These are phyloP conservation scores for Acanthaster planci DNA, from an alignment of 35 echinoderm and acorn worm genomes.

Conservation along the genomic window DNA sequence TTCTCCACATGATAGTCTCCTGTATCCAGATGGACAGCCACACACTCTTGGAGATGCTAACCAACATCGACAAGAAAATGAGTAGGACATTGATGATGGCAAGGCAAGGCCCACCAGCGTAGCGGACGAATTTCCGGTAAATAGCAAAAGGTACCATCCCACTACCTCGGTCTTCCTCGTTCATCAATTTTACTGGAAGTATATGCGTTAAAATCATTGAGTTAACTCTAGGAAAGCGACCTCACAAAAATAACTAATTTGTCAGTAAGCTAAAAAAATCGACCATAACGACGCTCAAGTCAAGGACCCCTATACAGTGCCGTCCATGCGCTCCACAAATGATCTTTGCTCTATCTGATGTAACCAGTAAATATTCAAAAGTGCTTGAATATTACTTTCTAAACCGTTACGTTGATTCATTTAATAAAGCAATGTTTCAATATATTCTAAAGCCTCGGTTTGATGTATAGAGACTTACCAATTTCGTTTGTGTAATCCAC, in stretches of 20 bases:
- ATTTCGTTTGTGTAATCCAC: not conserved
- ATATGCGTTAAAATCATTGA: not conserved
- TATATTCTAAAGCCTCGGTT: no score
- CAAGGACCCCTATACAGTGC: no score
- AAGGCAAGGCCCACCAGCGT: conserved; percentile 42
- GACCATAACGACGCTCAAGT: no score
- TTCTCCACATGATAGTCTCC: not conserved
- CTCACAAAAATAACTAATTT: no score
- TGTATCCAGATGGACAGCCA: conserved; percentile 72
- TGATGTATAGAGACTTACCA: not conserved
- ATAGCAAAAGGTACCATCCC: conserved; percentile 51
- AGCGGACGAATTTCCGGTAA: conserved; percentile 57
- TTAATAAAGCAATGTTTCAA: no score
- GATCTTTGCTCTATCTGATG: no score
- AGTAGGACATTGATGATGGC: conserved; percentile 30
- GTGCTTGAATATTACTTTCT: no score
- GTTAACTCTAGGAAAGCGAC: no score
- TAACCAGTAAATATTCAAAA: no score
- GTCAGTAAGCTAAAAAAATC: no score
- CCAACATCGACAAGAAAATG: conserved; percentile 21
- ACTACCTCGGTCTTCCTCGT: conserved; percentile 53
- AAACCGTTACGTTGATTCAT: no score
- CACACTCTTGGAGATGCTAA: conserved; percentile 44
- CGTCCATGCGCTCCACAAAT: no score
- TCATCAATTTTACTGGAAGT: conserved; percentile 60